Evolutionary conservation across 2,888 invertebrate species (phyloP).

Genomic region (Drosophila affinis): DNA sequence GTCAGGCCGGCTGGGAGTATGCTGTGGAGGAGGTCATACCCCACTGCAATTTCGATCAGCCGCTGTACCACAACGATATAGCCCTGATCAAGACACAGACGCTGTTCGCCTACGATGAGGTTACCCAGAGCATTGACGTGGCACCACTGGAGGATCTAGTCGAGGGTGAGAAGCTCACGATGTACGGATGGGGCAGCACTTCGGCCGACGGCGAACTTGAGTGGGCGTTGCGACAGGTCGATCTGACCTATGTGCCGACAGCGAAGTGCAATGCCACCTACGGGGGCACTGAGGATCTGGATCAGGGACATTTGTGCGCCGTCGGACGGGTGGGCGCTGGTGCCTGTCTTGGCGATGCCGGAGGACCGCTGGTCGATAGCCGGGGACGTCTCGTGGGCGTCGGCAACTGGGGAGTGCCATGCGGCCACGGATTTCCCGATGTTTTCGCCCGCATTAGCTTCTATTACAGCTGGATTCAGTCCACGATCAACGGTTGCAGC

Average conservation of each 20-base stretch:
- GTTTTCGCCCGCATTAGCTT: slow-evolving; percentile 79
- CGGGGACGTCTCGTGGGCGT: slow-evolving; percentile 79
- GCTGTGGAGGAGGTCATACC: slow-evolving; percentile 66
- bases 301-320: slow-evolving; percentile 86
- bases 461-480: slow-evolving; percentile 80
- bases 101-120: slow-evolving; percentile 85
- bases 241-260: slow-evolving; percentile 85
- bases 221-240: slow-evolving; percentile 85
- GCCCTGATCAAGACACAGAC: slow-evolving; percentile 86
- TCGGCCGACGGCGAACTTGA: slow-evolving; percentile 84
- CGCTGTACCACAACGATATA: slow-evolving; percentile 86
- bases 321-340: slow-evolving; percentile 84
- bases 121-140: slow-evolving; percentile 86
- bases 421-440: slow-evolving; percentile 81
- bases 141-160: slow-evolving; percentile 85
- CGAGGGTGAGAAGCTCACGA: slow-evolving; percentile 84
- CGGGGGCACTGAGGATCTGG: slow-evolving; percentile 83
- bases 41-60: slow-evolving; percentile 81
- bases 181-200: slow-evolving; percentile 87
- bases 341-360: slow-evolving; percentile 82
- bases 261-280: slow-evolving; percentile 84
- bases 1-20: slow-evolving; percentile 66
- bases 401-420: slow-evolving; percentile 82
- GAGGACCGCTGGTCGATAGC: slow-evolving; percentile 79
- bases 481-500: slow-evolving; percentile 76